These are phyloP conservation scores for Amphiprion ocellaris DNA, from an alignment of 2,113 vertebrate genomes.

Conservation along the genomic window DNA sequence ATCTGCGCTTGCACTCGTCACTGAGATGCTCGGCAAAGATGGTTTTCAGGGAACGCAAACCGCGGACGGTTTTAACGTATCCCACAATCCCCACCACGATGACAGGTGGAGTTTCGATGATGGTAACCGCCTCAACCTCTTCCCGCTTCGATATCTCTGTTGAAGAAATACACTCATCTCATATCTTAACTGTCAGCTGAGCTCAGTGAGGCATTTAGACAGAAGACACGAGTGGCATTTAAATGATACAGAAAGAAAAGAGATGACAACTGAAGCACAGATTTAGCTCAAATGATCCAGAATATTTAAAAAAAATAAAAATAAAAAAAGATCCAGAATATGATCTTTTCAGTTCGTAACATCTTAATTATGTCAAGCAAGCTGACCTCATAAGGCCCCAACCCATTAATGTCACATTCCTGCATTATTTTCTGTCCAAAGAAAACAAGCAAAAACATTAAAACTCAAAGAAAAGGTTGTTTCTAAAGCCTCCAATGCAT, in stretches of 20 bases:
- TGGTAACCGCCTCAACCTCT: conserved; percentile 94
- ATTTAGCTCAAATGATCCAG: no score
- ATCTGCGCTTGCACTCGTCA: conserved; percentile 95
- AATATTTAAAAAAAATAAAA: no score
- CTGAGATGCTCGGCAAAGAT: conserved; percentile 97
- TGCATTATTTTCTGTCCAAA: no score
- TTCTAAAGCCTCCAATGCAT: neutral
- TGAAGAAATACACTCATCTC: neutral
- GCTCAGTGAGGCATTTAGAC: neutral
- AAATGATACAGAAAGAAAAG: no score
- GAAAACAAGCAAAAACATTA: neutral
- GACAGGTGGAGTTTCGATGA: conserved; percentile 96
- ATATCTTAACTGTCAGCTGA: neutral
- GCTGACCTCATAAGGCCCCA: no score
- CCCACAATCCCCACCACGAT: conserved; percentile 93
- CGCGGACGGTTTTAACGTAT: conserved; percentile 91
- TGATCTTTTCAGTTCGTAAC: no score
- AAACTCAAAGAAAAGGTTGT: neutral
- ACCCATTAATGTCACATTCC: no score
- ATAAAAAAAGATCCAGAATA: no score
- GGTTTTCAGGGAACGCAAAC: conserved; percentile 94
- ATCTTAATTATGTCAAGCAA: no score
- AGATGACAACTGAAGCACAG: no score
- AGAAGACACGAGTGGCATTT: no score
- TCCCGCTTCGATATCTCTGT: conserved; percentile 97